Conservation (phyloP, 2,797 vertebrate species). For the Arremon brunneinucha region DNA sequence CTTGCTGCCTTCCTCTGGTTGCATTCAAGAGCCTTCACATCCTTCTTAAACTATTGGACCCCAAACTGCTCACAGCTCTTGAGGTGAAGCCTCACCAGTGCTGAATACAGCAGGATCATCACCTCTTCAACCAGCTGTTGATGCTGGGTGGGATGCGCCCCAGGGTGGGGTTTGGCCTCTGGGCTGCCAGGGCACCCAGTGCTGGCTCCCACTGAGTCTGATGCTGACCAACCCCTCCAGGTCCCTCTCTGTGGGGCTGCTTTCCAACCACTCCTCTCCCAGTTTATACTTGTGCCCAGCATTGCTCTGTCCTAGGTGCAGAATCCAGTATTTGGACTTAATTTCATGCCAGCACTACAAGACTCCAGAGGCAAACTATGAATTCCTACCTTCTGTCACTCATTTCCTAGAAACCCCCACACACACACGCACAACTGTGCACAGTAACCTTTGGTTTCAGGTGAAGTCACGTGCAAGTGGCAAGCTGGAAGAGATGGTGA, state of each 20-base stretch:
- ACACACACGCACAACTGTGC: rapidly evolving
- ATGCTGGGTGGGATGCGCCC: background rate
- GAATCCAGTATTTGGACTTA: background rate
- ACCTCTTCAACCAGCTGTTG: background rate
- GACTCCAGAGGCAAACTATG: background rate
- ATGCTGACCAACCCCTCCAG: background rate
- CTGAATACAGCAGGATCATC: background rate
- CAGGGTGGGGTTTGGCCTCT: background rate
- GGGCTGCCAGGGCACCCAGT: background rate
- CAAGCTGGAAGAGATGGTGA: background rate
- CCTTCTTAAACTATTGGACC: background rate
- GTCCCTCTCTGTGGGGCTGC: background rate
- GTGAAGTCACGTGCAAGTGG: rapidly evolving
- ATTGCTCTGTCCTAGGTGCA: rapidly evolving
- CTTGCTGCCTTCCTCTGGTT: background rate
- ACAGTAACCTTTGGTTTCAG: background rate
- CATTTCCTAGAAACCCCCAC: background rate
- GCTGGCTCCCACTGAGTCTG: background rate
- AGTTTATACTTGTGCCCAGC: rapidly evolving
- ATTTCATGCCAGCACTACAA: background rate
- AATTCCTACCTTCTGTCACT: background rate
- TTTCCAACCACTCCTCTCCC: background rate
- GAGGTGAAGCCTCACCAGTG: rapidly evolving
- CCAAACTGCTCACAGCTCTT: background rate
- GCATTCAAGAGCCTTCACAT: background rate